Base-by-base conservation (phyloP, 2,113 vertebrate genomes). In the Danio rerio region DNA sequence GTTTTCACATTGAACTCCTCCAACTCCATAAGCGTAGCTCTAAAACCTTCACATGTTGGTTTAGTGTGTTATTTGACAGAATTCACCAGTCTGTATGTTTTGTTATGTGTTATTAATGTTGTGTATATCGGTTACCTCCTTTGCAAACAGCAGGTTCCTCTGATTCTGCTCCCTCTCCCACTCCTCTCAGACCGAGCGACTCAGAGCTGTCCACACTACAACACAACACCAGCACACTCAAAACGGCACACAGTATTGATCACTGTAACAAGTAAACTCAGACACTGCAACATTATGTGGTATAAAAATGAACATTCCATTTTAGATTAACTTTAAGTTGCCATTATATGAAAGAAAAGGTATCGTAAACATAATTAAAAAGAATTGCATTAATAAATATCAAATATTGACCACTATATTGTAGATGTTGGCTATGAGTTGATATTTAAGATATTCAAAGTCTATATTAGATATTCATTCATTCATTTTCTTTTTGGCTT, bases 1-100 rank as follows among this genome's bases (percentile, higher is more conserved):
- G 96, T 99, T 12, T 91, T 94, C 6, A 98, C 92, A 4, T 95
- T 97, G 89, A 98, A 97, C 84, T 97, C 95, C 89, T 98, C 96
- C 85, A 99, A 91, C 16, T 94, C 88, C 81, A 83, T 83, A 13
- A 61, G 40, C 0, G 79, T 3, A 0, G 18, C 81, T 3, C 2
- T 58, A 6, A 81, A 56, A 1, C 88, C 96, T 97, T 88, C 8
- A 87, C 20, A 89, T 40, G 78, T 63, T 56, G 80, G 43, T 47
- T 81, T 12, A 55, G 62, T 9, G 65, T 9, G 77, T 6, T 2
- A 66, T 56, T 56, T 50, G 2, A 53, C 10, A 45, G 20, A 52
- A 42, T n/a, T 68, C 50, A 66, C 8, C 69, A 50, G 74, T 49
- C 16, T 49, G 18, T 49, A 61, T 62, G 12, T 76, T 31, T 76